Evolutionary conservation across 2,797 vertebrate species (phyloP).

Genomic region (Avahi laniger): DNA sequence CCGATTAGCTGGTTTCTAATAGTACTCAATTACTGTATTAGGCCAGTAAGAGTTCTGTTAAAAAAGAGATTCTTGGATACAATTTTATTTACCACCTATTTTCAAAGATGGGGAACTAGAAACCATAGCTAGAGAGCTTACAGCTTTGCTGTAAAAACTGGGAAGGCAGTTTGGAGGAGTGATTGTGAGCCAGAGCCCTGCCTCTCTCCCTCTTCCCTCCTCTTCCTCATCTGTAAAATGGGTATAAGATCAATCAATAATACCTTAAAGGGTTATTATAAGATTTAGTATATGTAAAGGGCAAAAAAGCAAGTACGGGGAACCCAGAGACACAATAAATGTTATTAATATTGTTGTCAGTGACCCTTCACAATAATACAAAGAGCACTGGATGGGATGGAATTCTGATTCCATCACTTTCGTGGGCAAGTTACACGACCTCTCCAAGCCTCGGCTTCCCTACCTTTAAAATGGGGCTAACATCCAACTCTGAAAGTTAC

Average conservation of each 20-base stretch:
- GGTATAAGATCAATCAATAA: not conserved
- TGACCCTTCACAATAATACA: not conserved
- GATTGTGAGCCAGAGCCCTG: not conserved
- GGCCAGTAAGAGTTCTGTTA: not conserved
- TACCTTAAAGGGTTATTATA: not conserved
- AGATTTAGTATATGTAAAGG: not conserved
- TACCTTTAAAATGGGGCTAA: not conserved
- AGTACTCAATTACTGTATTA: not conserved
- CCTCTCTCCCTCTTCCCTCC: not conserved
- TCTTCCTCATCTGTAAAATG: not conserved
- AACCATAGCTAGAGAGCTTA: not conserved
- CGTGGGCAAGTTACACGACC: not conserved
- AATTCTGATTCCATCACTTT: not conserved
- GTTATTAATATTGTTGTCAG: not conserved
- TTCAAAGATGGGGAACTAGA: not conserved
- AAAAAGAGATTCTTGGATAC: not conserved
- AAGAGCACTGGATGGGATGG: not conserved
- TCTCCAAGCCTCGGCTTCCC: not conserved
- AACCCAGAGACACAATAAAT: not conserved
- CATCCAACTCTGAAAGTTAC: not conserved
- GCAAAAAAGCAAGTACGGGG: not conserved
- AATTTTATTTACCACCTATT: not conserved
- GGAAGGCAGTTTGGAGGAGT: not conserved
- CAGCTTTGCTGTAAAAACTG: not conserved
- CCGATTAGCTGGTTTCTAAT: not conserved